A percentile compares a stretch with the other conserved stretches of the same genome.
Conservation (phyloP, 1,140 invertebrate genomes). For the Atta colombica region DNA sequence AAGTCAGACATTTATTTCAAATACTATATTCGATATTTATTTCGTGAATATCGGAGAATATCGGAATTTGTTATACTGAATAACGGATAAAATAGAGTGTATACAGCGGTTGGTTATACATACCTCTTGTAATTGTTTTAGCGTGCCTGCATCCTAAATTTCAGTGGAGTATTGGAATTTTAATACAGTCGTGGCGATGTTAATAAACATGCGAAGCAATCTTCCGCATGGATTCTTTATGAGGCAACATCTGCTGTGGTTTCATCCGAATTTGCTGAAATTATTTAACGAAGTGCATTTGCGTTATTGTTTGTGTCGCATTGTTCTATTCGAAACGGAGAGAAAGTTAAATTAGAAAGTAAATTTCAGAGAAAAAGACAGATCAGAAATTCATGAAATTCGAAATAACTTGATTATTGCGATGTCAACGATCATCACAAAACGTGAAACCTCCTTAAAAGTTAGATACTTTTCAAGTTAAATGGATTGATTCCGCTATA, state of each 20-base stretch:
- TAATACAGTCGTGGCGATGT: slow-evolving; percentile 41
- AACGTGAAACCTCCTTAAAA: neutral
- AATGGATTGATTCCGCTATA: neutral
- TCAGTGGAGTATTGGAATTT: slow-evolving; percentile 41
- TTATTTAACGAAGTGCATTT: slow-evolving; percentile 19
- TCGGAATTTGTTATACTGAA: slow-evolving; percentile 20
- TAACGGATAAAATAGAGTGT: slow-evolving; percentile 37
- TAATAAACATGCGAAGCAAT: slow-evolving; percentile 49
- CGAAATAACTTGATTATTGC: neutral
- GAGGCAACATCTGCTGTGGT: slow-evolving; percentile 13
- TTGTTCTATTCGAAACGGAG: neutral
- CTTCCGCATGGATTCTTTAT: slow-evolving; percentile 16
- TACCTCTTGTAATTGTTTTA: slow-evolving; percentile 40
- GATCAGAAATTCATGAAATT: neutral
- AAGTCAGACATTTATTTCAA: slow-evolving; percentile 30
- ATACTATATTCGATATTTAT: slow-evolving; percentile 29
- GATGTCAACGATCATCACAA: neutral
- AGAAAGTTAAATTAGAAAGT: slow-evolving; percentile 1
- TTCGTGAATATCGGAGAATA: slow-evolving; percentile 33
- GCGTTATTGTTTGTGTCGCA: no score
- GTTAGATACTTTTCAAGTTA: neutral
- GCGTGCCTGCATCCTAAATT: slow-evolving; percentile 33
- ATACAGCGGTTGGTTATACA: neutral
- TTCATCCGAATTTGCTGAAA: slow-evolving; percentile 18
- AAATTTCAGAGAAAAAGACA: neutral